Evolutionary conservation across 2,797 vertebrate genomes (phyloP), one percentile per base, ranked within the genome.

Genomic region (Labeo calbasu): DNA sequence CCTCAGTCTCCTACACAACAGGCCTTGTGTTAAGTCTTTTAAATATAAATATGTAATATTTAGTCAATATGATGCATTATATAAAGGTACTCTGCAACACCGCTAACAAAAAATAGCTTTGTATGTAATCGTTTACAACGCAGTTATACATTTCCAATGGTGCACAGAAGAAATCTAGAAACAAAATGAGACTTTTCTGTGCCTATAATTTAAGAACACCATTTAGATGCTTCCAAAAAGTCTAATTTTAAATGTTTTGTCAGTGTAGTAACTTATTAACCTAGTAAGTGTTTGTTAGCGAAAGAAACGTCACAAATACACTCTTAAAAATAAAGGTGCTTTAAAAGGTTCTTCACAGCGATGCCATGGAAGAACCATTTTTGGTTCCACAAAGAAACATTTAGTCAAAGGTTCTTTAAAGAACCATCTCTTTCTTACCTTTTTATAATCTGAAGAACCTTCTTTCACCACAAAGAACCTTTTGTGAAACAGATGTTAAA

Each of bases 1-100:
- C 53, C 21, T 78, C 73, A 66, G 28, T 78, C 73, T 75, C 78
- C 73, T 43, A 28, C 36, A 46, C n/a, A 77, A 17, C 6, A 61
- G 36, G 13, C n/a, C 51, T 55, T n/a, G 14, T n/a, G 5, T 57
- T n/a, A 25, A 76, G 21, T 76, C 3, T 23, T 57, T 76, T 55
- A 55, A 76, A 40, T 40, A 77, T 43, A 76, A 71, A 48, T 21
- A 59, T 46, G 8, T 17, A 77, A 77, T 9, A 77, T 43, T 76
- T 57, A 76, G 32, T 76, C 12, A n/a, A 15, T 57, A 57, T 40
- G n/a, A 23, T 15, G 21, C 21, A 40, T 55, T 36, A 75, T 40
- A 17, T 32, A 12, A 73, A 53, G 10, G 2, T 48, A 32, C 48
- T 40, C 17, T 76, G 6, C 19, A 15, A n/a, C 19, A 40, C 32